phyloP scores from a whole-genome alignment of 2,888 invertebrate genomes.

The Melieria crassipennis region DNA sequence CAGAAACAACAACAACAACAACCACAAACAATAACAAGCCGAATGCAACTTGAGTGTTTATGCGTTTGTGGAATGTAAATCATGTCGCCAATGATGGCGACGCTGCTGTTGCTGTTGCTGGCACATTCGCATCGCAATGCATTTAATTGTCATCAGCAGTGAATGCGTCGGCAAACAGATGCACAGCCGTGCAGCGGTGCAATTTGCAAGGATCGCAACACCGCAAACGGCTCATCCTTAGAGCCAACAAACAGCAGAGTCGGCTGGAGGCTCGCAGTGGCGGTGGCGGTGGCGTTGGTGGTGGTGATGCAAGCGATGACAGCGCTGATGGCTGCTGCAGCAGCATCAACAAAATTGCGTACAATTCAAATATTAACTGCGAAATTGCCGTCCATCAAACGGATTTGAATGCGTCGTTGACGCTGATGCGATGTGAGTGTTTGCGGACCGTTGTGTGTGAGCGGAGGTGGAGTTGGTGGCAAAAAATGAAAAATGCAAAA shows the following conservation, averaged over 20 bases:
- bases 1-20: conserved; percentile 14
- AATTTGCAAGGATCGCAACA: neutral
- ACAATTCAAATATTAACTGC: conserved; percentile 47
- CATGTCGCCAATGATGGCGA: conserved; percentile 5
- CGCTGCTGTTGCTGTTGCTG: conserved; percentile 44
- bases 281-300: neutral
- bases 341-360: conserved; percentile 43
- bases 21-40: neutral
- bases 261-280: neutral
- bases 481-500: conserved; percentile 21
- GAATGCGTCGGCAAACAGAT: conserved; percentile 46
- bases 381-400: conserved; percentile 59
- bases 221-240: conserved; percentile 29
- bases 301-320: conserved; percentile 19
- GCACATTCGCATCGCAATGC: conserved; percentile 53
- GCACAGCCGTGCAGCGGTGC: conserved; percentile 28
- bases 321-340: conserved; percentile 20
- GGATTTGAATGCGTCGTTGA: conserved; percentile 64
- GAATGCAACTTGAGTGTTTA: conserved; percentile 1
- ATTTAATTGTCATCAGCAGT: conserved; percentile 45
- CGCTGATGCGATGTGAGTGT: conserved; percentile 52
- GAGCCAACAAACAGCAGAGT: conserved; percentile 21
- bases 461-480: neutral
- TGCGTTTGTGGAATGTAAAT: neutral
- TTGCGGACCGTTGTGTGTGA: neutral